Percentiles rank a stretch among this genome's conserved stretches.
These are phyloP conservation scores for Scolopax rusticola DNA, from an alignment of 2,797 vertebrate genomes.

Conservation along the genomic window DNA sequence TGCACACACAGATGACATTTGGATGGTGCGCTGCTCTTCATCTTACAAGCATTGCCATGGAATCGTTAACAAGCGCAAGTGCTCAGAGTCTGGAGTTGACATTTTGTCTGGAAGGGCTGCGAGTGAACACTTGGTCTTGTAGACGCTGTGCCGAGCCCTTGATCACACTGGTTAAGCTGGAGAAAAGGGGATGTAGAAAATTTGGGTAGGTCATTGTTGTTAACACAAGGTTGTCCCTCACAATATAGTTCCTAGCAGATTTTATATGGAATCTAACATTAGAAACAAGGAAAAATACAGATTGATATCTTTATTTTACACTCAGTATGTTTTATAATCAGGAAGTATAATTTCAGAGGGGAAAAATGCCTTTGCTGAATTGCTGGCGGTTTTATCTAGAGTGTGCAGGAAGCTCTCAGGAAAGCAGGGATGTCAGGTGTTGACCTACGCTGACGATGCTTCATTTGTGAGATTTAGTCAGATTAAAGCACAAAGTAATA, in stretches of 20 bases:
- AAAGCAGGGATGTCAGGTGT: conserved; percentile 9
- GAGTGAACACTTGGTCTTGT: accelerated
- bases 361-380: background rate
- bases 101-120: conserved; percentile 1
- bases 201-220: background rate
- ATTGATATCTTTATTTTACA: background rate
- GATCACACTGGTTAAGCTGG: background rate
- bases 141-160: background rate
- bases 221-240: background rate
- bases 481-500: background rate
- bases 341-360: background rate
- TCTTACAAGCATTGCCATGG: background rate
- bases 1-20: conserved; percentile 40
- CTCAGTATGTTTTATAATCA: background rate
- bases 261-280: background rate
- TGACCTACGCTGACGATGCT: background rate
- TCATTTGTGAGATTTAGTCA: conserved; percentile 28
- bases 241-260: background rate
- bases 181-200: background rate
- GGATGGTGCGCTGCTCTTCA: background rate
- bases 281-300: background rate
- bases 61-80: background rate
- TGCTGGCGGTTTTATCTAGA: background rate
- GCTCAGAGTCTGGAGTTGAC: background rate
- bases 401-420: background rate